These are phyloP conservation scores for Turnix velox DNA, from an alignment of 2,113 vertebrate genomes.

Conservation along the genomic window DNA sequence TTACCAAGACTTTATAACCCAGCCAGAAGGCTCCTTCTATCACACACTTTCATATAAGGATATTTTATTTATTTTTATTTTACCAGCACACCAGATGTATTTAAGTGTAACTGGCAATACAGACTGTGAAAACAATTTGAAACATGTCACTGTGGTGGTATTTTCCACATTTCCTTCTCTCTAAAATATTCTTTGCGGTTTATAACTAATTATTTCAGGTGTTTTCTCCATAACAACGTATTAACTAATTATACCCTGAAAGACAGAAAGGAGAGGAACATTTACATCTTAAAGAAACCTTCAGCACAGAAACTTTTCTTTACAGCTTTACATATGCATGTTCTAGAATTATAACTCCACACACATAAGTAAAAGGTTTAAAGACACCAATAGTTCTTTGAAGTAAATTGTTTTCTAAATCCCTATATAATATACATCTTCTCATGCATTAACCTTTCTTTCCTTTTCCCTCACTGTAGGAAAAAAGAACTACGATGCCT, in stretches of 20 bases:
- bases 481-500: neutral
- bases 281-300: neutral
- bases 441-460: neutral
- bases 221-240: neutral
- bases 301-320: neutral
- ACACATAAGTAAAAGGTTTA: neutral
- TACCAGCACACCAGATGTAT: slow-evolving; percentile 2
- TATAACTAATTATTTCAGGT: neutral
- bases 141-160: neutral
- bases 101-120: slow-evolving; percentile 1
- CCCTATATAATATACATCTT: neutral
- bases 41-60: slow-evolving; percentile 12
- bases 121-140: neutral
- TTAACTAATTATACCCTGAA: neutral
- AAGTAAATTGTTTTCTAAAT: neutral
- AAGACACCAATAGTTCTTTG: neutral
- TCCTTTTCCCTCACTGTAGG: neutral
- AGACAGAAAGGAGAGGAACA: neutral
- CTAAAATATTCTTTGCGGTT: neutral
- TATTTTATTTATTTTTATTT: slow-evolving; percentile 38
- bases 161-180: neutral
- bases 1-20: slow-evolving; percentile 41
- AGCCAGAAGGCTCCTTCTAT: slow-evolving; percentile 17
- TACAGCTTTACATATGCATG: neutral
- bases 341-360: neutral